phyloP scores from a whole-genome alignment of 2,888 invertebrate genomes.

The Cotesia congregata region DNA sequence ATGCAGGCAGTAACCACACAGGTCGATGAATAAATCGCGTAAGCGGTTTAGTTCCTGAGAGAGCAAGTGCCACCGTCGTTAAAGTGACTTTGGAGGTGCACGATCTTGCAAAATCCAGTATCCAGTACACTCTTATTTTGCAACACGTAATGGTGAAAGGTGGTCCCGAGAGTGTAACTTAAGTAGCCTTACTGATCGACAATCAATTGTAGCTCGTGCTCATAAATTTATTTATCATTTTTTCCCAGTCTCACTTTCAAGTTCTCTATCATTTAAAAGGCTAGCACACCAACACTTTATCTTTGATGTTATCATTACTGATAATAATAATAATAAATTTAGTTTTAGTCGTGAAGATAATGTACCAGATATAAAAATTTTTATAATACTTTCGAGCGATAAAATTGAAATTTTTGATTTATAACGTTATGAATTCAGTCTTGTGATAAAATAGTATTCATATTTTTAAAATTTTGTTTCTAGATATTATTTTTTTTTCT shows the following conservation, averaged over 20 bases:
- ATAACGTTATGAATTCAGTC: too few species aligned
- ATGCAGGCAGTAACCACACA: conserved; percentile 5
- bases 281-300: neutral
- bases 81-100: conserved; percentile 18
- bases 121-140: conserved; percentile 34
- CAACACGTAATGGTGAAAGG: conserved; percentile 44
- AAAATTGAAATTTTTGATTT: too few species aligned
- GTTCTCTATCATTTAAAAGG: neutral
- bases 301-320: too few species aligned
- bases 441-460: too few species aligned
- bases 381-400: too few species aligned
- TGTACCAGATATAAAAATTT: too few species aligned
- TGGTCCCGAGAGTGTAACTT: conserved; percentile 36
- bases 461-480: too few species aligned
- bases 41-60: conserved; percentile 27
- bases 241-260: neutral
- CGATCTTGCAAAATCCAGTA: conserved; percentile 21
- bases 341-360: too few species aligned
- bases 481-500: too few species aligned
- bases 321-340: too few species aligned
- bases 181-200: conserved; percentile 13
- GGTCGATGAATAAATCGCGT: conserved; percentile 18
- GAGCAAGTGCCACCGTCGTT: neutral
- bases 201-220: neutral
- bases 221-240: neutral